These are phyloP conservation scores for Isoperla grammatica DNA, from an alignment of 2,888 invertebrate species.

Conservation along the genomic window DNA sequence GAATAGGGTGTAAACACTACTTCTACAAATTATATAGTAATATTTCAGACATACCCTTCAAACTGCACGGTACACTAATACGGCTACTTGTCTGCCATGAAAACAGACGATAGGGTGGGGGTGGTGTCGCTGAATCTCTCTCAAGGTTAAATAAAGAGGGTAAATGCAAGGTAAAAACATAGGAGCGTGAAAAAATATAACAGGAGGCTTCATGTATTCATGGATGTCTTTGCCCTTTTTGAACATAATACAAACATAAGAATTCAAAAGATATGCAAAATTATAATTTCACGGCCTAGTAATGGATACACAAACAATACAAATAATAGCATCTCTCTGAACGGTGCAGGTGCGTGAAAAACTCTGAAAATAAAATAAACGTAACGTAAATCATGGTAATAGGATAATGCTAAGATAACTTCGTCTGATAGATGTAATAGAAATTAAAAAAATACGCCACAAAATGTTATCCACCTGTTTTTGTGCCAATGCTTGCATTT, in stretches of 20 bases:
- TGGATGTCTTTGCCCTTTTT: conserved; percentile 25
- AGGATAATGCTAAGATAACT: conserved; percentile 21
- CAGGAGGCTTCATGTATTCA: conserved; percentile 6
- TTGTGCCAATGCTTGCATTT: conserved; percentile 94
- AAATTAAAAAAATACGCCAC: conserved; percentile 29
- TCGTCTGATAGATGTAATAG: conserved; percentile 26
- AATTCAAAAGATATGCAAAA: conserved; percentile 23
- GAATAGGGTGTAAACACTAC: too few species aligned
- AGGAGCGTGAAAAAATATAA: background rate
- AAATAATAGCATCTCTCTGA: background rate
- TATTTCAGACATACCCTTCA: too few species aligned
- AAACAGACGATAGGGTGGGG: too few species aligned
- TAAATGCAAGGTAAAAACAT: conserved; percentile 1
- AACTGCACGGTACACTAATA: too few species aligned
- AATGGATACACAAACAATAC: background rate
- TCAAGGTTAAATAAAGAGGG: background rate
- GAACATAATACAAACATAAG: conserved; percentile 14
- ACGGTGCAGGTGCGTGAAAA: conserved; percentile 24
- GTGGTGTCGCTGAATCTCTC: too few species aligned
- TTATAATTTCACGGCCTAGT: background rate
- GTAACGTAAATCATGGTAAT: conserved; percentile 15
- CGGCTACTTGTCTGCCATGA: too few species aligned
- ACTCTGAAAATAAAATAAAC: conserved; percentile 26
- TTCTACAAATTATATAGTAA: too few species aligned
- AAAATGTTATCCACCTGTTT: conserved; percentile 72